phyloP scores from a whole-genome alignment of 2,113 vertebrate species.

The Asarcornis scutulata region DNA sequence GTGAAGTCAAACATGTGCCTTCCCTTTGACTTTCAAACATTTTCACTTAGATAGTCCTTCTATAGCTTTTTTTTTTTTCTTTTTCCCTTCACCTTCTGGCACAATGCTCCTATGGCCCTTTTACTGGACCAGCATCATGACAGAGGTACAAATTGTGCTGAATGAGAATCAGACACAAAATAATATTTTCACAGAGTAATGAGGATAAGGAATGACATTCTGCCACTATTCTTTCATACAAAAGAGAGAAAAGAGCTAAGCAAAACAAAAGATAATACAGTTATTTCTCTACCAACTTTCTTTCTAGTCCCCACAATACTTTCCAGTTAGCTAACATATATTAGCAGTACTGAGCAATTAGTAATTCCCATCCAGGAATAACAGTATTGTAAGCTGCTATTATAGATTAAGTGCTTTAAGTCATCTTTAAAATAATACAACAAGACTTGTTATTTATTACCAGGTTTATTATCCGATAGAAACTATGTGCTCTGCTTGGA shows the following conservation, averaged over 20 bases:
- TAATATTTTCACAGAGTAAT: not conserved
- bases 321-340: not conserved
- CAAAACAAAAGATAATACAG: not conserved
- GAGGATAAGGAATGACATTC: not conserved
- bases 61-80: not conserved
- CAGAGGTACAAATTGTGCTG: not conserved
- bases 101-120: not conserved
- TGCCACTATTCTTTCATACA: not conserved
- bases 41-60: not conserved
- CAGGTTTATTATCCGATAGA: not conserved
- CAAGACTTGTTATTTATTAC: not conserved
- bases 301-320: not conserved
- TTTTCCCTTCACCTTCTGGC: not conserved
- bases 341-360: not conserved
- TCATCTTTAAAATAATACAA: not conserved
- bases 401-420: not conserved
- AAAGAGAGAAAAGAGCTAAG: not conserved
- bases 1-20: slow-evolving; percentile 34
- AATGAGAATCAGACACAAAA: not conserved
- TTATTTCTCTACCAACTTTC: not conserved
- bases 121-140: not conserved
- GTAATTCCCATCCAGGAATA: not conserved
- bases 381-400: not conserved
- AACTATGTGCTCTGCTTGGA: not conserved
- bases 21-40: slow-evolving; percentile 23